Conservation (phyloP, 2,113 vertebrate species). For the Rhineura floridana region DNA sequence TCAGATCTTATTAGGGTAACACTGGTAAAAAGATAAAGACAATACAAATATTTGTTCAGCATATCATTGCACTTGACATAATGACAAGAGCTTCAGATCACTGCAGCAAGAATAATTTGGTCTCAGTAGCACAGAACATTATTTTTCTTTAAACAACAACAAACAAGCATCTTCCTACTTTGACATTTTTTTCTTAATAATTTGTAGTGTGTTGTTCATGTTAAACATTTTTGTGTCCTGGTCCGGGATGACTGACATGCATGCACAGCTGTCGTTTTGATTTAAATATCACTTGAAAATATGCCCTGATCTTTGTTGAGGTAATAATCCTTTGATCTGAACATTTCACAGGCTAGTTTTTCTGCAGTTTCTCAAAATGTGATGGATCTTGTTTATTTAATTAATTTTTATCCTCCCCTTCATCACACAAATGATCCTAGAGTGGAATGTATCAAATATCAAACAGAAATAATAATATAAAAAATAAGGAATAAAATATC, state of each 20-base stretch:
- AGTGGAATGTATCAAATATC: too few relatives aligned
- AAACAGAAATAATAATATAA: too few relatives aligned
- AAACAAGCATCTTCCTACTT: neutral
- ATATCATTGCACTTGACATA: slow-evolving; percentile 57
- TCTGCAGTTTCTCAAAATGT: neutral
- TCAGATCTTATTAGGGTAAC: slow-evolving; percentile 49
- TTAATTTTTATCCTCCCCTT: neutral
- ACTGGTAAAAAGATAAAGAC: slow-evolving; percentile 41
- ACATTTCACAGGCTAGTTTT: neutral
- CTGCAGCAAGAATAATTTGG: slow-evolving; percentile 31
- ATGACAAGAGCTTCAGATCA: slow-evolving; percentile 45
- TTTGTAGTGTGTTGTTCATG: neutral
- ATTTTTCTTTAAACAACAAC: neutral
- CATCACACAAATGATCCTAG: too few relatives aligned
- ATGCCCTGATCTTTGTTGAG: neutral
- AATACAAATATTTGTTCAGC: slow-evolving; percentile 62
- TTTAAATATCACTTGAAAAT: neutral
- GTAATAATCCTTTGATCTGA: neutral
- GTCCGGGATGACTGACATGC: neutral
- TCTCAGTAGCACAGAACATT: neutral
- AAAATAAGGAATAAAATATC: too few relatives aligned
- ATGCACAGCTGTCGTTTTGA: neutral
- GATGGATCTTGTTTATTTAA: neutral
- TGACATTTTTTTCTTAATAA: neutral
- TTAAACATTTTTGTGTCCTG: neutral